Base-by-base conservation (phyloP, 2,797 vertebrate species). In the Pteropus rufus region DNA sequence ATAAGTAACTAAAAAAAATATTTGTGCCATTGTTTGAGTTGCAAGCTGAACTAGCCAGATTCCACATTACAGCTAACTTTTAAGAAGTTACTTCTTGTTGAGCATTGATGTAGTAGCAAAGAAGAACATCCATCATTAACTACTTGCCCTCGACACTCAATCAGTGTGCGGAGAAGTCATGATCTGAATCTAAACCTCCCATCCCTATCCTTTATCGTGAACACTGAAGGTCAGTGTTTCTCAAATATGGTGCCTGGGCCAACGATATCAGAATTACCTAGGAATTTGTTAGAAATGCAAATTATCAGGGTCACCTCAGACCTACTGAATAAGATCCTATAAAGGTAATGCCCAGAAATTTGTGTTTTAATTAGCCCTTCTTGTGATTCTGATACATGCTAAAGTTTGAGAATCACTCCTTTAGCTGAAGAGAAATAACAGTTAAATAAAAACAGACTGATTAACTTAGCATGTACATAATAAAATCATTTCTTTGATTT, bases 401-500 rank as follows among this genome's bases (percentile, higher is more conserved):
- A 6, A 95, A 95, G 49, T 85, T 93, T 85, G 67, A 94, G 72
- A 95, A 80, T 64, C 64, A 94, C 46, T 79, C 7, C 52, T 95
- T 10, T 83, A 79, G 29, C 58, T 91, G 52, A 96, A 82, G 64
- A 36, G 65, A 90, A 26, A 56, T 70, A 95, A 90, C 18, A 65
- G 36, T 95, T 95, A 93, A 95, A 93, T 97, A 94, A 86, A 90
- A 96, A 92, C 29, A 89, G 77, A 91, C 60, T 88, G 18, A 81
- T 89, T 95, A 65, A 90, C 49, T 93, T 73, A 96, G 70, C 67
- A 84, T 83, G 46, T 34, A 85, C 58, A 62, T 84, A 94, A 93
- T 95, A 94, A 96, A 97, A 86, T 15, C 21, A 92, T 82, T 93
- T 67, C 49, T 94, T 95, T 96, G 84, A 92, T 92, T 93, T 95